These are phyloP conservation scores for Momotus momota DNA, from an alignment of 2,797 vertebrate species.

Conservation along the genomic window DNA sequence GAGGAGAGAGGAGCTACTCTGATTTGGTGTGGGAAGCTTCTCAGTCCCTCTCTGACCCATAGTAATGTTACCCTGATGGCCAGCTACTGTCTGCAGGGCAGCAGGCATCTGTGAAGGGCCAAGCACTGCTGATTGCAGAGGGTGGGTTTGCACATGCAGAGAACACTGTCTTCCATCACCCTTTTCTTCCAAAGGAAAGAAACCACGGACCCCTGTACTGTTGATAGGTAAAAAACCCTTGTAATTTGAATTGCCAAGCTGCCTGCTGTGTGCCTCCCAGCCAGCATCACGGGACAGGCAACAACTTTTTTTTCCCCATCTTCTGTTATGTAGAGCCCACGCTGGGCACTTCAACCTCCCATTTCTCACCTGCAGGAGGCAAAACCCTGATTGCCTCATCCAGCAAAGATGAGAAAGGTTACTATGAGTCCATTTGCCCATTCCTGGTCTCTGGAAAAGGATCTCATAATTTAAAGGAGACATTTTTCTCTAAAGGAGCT, in stretches of 20 bases:
- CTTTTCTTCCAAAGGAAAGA: background rate
- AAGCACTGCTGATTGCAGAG: rapidly evolving
- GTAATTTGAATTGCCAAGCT: rapidly evolving
- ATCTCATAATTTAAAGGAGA: background rate
- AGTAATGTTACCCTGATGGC: background rate
- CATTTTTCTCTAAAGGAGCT: background rate
- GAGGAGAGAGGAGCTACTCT: background rate
- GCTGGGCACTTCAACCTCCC: no score
- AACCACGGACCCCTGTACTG: rapidly evolving
- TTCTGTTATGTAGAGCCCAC: rapidly evolving
- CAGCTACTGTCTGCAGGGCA: background rate
- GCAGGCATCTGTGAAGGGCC: background rate
- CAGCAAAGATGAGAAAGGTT: background rate
- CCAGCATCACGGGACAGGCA: background rate
- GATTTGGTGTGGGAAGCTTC: background rate
- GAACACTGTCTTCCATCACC: background rate
- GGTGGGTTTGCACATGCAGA: background rate
- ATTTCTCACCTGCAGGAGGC: background rate
- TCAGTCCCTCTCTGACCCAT: rapidly evolving
- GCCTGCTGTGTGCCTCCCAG: background rate
- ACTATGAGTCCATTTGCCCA: background rate
- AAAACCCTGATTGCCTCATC: background rate
- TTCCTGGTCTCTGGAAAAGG: background rate
- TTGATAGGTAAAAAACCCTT: background rate
- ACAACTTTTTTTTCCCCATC: background rate